Evolutionary conservation across 1,140 invertebrate genomes (phyloP), one percentile per base, ranked within the genome.

Genomic region (Ceratoteleas bidentatus): DNA sequence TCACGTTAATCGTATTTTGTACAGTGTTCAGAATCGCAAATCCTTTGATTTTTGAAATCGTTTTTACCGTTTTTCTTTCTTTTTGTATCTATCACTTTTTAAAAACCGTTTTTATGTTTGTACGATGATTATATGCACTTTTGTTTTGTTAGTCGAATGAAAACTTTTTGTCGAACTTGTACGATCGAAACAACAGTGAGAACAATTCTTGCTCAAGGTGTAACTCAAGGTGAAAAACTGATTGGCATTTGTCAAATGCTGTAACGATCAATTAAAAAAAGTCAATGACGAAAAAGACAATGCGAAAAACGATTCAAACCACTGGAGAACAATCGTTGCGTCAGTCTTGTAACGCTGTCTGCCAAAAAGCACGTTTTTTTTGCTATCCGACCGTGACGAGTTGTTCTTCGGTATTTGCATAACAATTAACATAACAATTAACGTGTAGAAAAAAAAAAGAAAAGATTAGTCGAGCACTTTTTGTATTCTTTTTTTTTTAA

Each of bases 131-230:
- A 15, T 7, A 36, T 70, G n/a, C n/a, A n/a, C n/a, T n/a, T 70
- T 70, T 53, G 36, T 56, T 73, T 56, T 61, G 8, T 54, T 47
- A 33, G 13, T 36, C n/a, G n/a, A 45, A 66, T 75, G 24, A 43
- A 6, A 15, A 68, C 32, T 60, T 50, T 72, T 38, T 45, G 56
- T 60, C 68, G 43, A 57, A 62, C 74, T 66, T 66, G 52, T 64
- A 73, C 15, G 60, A 52, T 64, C 64, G 50, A 74, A 40, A 79
- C 70, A 54, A 84, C 64, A 83, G 81, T 84, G 85, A 85, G 83
- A 87, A 87, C 83, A 85, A 87, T 85, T 85, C 84, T 87, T 79
- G 77, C 70, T 81, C 78, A 85, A 87, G 79, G 79, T 82, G 81
- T 83, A 85, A 80, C 77, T 81, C 82, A 84, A 81, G 77, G 77